A percentile compares a stretch with the other conserved stretches of the same genome.
phyloP scores from a whole-genome alignment of 1,140 invertebrate species.

The Diabrotica virgifera region DNA sequence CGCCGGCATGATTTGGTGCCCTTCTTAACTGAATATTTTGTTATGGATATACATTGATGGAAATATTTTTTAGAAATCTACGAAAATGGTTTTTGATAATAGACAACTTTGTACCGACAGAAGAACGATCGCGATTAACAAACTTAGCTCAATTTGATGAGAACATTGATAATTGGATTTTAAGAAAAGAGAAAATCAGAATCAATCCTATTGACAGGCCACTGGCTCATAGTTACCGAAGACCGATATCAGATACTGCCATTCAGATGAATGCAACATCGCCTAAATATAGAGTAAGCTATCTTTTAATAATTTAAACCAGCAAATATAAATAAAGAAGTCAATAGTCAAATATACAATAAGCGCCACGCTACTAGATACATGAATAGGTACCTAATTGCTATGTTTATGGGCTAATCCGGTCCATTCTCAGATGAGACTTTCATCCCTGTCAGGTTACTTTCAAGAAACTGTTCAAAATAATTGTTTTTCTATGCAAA shows the following conservation, averaged over 20 bases:
- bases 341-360: too few species aligned
- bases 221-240: constrained; percentile 42
- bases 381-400: too few species aligned
- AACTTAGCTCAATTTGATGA: constrained; percentile 81
- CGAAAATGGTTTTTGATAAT: constrained; percentile 86
- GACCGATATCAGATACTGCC: constrained; percentile 74
- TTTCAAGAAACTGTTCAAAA: too few species aligned
- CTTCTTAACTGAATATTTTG: too few species aligned
- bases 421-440: too few species aligned
- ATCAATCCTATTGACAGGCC: constrained; percentile 40
- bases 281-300: constrained; percentile 39
- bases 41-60: too few species aligned
- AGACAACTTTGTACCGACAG: constrained; percentile 94
- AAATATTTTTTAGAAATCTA: constrained; percentile 53
- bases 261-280: constrained; percentile 52
- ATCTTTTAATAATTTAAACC: neutral
- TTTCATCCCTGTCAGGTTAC: too few species aligned
- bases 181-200: constrained; percentile 42
- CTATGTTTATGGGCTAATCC: too few species aligned
- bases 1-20: too few species aligned
- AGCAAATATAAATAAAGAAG: too few species aligned
- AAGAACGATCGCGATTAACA: constrained; percentile 83
- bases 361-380: too few species aligned
- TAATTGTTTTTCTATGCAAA: too few species aligned
- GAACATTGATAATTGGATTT: constrained; percentile 79